Conservation (phyloP, 2,113 vertebrate genomes). For the Glaucidium brasilianum region DNA sequence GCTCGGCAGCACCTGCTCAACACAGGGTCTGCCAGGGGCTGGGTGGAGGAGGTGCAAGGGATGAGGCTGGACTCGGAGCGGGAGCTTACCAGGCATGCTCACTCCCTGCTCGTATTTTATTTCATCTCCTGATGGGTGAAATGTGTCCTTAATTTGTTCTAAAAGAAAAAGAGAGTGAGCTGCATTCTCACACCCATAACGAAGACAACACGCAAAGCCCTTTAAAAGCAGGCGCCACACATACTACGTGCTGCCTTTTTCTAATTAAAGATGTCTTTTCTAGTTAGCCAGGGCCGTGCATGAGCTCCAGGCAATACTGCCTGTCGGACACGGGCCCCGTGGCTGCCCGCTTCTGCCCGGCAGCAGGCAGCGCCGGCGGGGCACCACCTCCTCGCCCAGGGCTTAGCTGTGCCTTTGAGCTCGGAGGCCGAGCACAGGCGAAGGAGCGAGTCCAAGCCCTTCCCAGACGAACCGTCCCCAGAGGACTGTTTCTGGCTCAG, state of each 20-base stretch:
- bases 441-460: background rate
- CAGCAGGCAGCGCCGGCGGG: background rate
- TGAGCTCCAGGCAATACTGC: background rate
- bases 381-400: background rate
- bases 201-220: conserved; percentile 55
- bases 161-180: conserved; percentile 35
- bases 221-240: conserved; percentile 55
- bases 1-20: background rate
- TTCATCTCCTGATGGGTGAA: conserved; percentile 35
- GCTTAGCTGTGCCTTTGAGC: background rate
- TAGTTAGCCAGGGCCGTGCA: background rate
- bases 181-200: conserved; percentile 55
- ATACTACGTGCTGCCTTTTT: conserved; percentile 30
- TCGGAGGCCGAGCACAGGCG: background rate
- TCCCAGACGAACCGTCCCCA: background rate
- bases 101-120: background rate
- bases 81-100: background rate
- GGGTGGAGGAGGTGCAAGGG: background rate
- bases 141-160: conserved; percentile 65
- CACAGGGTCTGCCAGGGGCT: rapidly evolving
- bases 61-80: background rate
- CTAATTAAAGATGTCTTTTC: conserved; percentile 41
- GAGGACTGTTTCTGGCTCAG: conserved; percentile 7
- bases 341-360: background rate
- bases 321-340: rapidly evolving